Base-by-base conservation (phyloP, 2,888 invertebrate species). In the Stictocephala bisonia region DNA sequence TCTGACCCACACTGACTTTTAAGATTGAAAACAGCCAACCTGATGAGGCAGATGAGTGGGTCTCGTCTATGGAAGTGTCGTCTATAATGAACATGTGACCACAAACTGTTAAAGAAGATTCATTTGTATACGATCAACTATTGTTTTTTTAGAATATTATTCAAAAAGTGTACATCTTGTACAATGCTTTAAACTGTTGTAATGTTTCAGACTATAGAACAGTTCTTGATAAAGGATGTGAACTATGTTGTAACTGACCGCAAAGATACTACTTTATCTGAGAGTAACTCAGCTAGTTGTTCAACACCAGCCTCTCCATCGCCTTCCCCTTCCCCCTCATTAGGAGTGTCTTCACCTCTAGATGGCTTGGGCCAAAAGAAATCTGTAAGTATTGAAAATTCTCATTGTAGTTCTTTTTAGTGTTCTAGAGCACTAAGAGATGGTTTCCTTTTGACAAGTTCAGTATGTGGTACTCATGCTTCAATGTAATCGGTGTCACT, bases 181-280 rank as follows among this genome's bases (percentile, higher is more conserved):
- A n/a, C 15, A n/a, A 48, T 6, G 9, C 11, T 48, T 7, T 7
- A 11, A n/a, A n/a, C n/a, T n/a, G n/a, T n/a, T n/a, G n/a, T n/a
- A n/a, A n/a, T 74, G 44, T 84, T 84, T 3, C 86, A 90, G 90
- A 85, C 83, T 70, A 86, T 89, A 78, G 90, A 90, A 81, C 84
- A 87, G 76, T 90, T 90, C 83, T 85, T 90, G 77, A 86, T 88
- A 41, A 84, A 86, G 67, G 88, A 87, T 64, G 89, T 90, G 78
- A 87, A 87, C 50, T 86, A 89, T 83, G 88, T 89, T 79, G 85
- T 89, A 76, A 87, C 86, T 78, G 88, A 87, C 79, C 81, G 83
- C 29, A 27, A 40, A n/a, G 41, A 48, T 22, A 13, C n/a, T 50
- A 27, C 22, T 29, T 22, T 24, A 27, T 66, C 51, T 13, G 20